Evolutionary conservation across 2,797 vertebrate species (phyloP), one percentile per base, ranked within the genome.

Genomic region (Cyclopterus lumpus): DNA sequence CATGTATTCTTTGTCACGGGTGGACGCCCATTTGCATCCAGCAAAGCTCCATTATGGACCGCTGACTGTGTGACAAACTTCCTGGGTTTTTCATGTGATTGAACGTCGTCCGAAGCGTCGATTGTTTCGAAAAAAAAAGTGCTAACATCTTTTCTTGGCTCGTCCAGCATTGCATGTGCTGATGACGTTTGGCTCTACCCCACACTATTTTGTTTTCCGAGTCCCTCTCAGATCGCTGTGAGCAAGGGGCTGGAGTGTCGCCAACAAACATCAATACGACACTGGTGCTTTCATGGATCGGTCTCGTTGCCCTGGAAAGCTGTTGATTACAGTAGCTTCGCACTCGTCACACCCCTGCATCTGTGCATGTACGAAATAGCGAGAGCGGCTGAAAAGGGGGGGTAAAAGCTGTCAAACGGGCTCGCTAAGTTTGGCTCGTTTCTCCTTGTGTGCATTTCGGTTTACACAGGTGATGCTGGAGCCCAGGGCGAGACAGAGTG

Each of bases 221-320:
- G 75, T 77, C 63, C 71, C 67, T 73, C 74, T 85, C 76, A 59
- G 67, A 79, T 77, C 73, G 40, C 64, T 69, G 60, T 14, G 71
- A 49, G 75, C 18, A 42, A 42, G 8, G 26, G 8, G 46, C 77
- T 91, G 89, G 87, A 81, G 54, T 36, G 16, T 57, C 26, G 87
- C 88, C 91, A 90, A 71, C 54, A 61, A 20, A 72, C 67, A 65
- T 85, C 84, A 75, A 82, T 82, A 85, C 26, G n/a, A 60, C 81
- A 30, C 66, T 65, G 69, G 57, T 2, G 38, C 63, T 38, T 11
- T 77, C 68, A 87, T 81, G 65, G 83, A 89, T 87, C 67, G 76
- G 57, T 78, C 64, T 80, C 55, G 75, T 88, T 81, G 61, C 59
- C 11, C 36, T 61, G 71, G 65, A 74, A 81, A 84, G 64, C 40